These are phyloP conservation scores for Mionectes macconnelli DNA, from an alignment of 2,113 vertebrate genomes.

Conservation along the genomic window DNA sequence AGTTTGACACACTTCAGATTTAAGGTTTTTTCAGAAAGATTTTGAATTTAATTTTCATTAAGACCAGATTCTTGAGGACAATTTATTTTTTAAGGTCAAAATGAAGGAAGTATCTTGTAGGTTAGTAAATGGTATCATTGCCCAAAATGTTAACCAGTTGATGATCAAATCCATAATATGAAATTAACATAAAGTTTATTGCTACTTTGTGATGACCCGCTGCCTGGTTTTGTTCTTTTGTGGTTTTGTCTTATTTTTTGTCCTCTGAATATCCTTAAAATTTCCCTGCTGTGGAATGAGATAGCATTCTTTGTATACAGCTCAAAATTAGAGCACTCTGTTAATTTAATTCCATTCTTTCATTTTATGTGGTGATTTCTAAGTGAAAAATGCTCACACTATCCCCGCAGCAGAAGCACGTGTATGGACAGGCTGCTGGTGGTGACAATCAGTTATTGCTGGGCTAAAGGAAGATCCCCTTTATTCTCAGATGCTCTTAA, in stretches of 20 bases:
- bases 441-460: not conserved
- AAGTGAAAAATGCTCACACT: not conserved
- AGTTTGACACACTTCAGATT: not conserved
- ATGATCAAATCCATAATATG: not conserved
- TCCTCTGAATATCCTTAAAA: not conserved
- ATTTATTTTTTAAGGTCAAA: not conserved
- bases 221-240: not conserved
- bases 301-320: not conserved
- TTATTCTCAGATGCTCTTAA: not conserved
- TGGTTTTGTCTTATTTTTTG: not conserved
- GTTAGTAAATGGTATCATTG: not conserved
- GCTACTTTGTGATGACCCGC: not conserved
- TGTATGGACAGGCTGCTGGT: rapidly evolving
- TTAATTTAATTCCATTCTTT: not conserved
- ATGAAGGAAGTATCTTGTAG: not conserved
- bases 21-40: not conserved
- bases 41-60: not conserved
- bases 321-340: not conserved
- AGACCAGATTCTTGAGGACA: not conserved
- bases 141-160: not conserved
- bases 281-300: not conserved
- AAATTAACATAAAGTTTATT: not conserved
- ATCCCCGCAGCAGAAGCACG: not conserved
- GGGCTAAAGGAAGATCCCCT: not conserved
- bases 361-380: not conserved